Conservation (phyloP, 2,113 vertebrate genomes). For the Acanthochromis polyacanthus region DNA sequence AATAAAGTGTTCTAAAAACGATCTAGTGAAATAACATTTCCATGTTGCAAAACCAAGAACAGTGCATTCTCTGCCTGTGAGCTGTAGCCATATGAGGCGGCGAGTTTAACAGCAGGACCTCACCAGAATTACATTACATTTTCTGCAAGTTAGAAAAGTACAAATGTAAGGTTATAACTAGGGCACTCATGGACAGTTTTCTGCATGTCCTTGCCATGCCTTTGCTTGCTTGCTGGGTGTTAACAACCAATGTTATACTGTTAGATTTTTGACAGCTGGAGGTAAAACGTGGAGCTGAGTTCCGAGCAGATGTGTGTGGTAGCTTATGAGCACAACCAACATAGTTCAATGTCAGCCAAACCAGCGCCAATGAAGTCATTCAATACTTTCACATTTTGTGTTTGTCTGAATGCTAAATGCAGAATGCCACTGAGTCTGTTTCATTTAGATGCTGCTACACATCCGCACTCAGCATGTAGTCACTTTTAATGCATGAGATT, state of each 20-base stretch:
- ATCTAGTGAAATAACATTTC: too few species aligned
- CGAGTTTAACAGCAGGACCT: not conserved
- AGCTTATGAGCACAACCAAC: too few species aligned
- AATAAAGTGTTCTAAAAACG: too few species aligned
- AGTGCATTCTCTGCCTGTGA: not conserved
- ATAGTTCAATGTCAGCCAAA: too few species aligned
- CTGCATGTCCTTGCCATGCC: constrained; percentile 3
- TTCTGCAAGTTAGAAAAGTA: not conserved
- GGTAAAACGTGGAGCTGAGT: not conserved
- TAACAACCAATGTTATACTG: constrained; percentile 1
- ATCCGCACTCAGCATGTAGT: not conserved
- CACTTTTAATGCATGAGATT: too few species aligned
- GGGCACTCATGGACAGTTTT: not conserved
- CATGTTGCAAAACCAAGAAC: not conserved
- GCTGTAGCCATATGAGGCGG: not conserved
- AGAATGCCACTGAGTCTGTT: not conserved
- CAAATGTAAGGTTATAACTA: not conserved
- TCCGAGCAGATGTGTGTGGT: too few species aligned
- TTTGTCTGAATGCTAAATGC: too few species aligned
- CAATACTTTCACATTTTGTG: too few species aligned
- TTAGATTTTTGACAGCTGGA: constrained; percentile 34
- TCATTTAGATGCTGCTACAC: not conserved
- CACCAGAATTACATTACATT: constrained; percentile 11
- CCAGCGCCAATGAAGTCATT: too few species aligned
- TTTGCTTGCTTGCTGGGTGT: constrained; percentile 7